Evolutionary conservation across 2,888 invertebrate genomes (phyloP).

Genomic region (Flexamia atlantica): DNA sequence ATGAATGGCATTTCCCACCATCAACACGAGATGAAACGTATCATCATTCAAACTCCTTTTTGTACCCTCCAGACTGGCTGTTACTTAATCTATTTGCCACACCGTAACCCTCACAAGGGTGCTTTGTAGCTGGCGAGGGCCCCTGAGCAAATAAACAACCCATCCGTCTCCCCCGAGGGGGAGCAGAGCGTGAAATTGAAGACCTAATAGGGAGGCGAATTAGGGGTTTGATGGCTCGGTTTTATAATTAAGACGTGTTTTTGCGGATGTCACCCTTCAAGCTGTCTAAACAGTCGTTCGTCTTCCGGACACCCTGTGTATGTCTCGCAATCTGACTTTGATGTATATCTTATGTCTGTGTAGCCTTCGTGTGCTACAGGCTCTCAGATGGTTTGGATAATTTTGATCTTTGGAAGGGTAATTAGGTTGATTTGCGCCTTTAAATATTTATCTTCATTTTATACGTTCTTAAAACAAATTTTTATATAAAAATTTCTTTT

Average conservation of each 20-base stretch:
- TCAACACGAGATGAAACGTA: too few relatives aligned
- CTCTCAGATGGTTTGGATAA: too few relatives aligned
- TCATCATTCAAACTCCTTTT: too few relatives aligned
- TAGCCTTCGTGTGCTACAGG: too few relatives aligned
- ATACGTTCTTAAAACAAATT: too few relatives aligned
- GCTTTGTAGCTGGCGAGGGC: background rate
- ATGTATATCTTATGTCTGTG: background rate
- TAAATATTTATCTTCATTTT: too few relatives aligned
- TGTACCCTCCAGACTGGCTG: background rate
- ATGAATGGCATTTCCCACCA: too few relatives aligned
- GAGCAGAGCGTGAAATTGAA: constrained; percentile 32
- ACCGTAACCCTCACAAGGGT: background rate
- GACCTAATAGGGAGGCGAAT: constrained; percentile 1
- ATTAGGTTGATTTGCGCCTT: too few relatives aligned
- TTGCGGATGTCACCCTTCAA: constrained; percentile 7
- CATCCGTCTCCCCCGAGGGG: background rate
- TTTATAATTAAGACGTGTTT: constrained; percentile 40
- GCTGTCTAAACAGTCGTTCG: constrained; percentile 31
- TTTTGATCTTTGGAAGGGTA: too few relatives aligned
- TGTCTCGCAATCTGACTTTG: background rate
- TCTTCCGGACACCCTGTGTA: background rate
- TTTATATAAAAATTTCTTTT: too few relatives aligned
- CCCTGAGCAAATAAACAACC: constrained; percentile 27
- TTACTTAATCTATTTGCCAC: constrained; percentile 33
- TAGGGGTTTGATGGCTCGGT: constrained; percentile 36